phyloP scores from a whole-genome alignment of 2,888 invertebrate genomes.

The Carterocephalus palaemon region DNA sequence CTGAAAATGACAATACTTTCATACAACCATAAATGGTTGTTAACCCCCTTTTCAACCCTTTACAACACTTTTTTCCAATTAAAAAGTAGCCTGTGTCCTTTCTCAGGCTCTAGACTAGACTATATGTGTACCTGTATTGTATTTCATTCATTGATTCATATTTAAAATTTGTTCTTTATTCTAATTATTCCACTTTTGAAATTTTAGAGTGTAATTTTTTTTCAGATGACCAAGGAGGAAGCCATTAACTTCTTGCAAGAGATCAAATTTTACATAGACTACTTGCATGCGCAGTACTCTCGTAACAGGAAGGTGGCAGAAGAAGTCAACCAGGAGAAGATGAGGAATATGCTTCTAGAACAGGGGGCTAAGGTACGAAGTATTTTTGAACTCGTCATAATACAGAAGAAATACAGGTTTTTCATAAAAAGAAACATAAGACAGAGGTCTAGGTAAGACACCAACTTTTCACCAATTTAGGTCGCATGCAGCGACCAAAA shows the following conservation, averaged over 20 bases:
- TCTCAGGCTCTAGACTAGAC: no score
- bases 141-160: not conserved
- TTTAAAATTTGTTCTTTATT: constrained; percentile 2
- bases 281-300: constrained; percentile 82
- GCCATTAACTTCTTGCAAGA: constrained; percentile 87
- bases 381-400: not conserved
- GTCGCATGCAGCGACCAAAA: no score
- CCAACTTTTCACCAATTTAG: no score
- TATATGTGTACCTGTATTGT: no score
- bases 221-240: constrained; percentile 85
- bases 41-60: no score
- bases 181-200: not conserved
- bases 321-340: constrained; percentile 67
- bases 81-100: no score
- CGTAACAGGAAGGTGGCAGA: constrained; percentile 67
- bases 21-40: no score
- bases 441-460: no score
- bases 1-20: no score
- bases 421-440: no score
- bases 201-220: constrained; percentile 26
- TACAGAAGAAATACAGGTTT: no score
- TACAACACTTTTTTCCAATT: no score
- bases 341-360: constrained; percentile 60
- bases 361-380: constrained; percentile 58
- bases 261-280: constrained; percentile 86